Base-by-base conservation (phyloP, 2,797 vertebrate species). In the Schizothorax lantsangensis region DNA sequence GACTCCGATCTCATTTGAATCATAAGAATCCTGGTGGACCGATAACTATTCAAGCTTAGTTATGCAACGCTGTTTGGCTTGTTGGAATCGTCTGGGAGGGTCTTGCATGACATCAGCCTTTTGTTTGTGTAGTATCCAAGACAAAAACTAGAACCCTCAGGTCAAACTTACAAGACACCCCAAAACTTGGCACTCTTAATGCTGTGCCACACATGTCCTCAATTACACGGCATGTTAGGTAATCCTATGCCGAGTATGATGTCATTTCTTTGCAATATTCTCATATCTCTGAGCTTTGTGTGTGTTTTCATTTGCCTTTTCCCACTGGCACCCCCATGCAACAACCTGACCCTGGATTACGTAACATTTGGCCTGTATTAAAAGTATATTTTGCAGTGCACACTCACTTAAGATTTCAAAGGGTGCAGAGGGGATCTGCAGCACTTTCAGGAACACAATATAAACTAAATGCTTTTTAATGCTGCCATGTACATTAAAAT, bases 141-240 rank as follows among this genome's bases (percentile, higher is more conserved):
- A 84, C 84, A 82, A 86, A 87, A 69, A 33, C 38, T 47, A 78
- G 52, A 89, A 77, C 62, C 64, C 81, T 59, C 9, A 47, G 11
- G 19, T 83, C 59, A 26, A 81, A 21, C 26, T n/a, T 85, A 83
- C 62, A 68, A 73, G 83, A 43, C 43, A 77, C 59, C 68, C 21
- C 80, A 77, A 43, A 84, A 77, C 81, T 89, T 74, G 84, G 81
- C 79, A 81, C 79, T 59, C 30, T 47, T 68, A 77, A 75, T 77
- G 38, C 57, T 36, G 87, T 83, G 74, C n/a, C 68, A 90, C 93
- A 93, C 93, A 90, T 95, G 95, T 91, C 91, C 89, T 91, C 87
- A 89, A 93, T 96, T 95, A 94, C 92, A 59, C 43, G 36, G 85
- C 45, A 87, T 84, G 91, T 95, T 95, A 91, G 92, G 93, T 95